These are phyloP conservation scores for Hanleya hanleyi DNA, from an alignment of 2,888 invertebrate species.

Conservation along the genomic window DNA sequence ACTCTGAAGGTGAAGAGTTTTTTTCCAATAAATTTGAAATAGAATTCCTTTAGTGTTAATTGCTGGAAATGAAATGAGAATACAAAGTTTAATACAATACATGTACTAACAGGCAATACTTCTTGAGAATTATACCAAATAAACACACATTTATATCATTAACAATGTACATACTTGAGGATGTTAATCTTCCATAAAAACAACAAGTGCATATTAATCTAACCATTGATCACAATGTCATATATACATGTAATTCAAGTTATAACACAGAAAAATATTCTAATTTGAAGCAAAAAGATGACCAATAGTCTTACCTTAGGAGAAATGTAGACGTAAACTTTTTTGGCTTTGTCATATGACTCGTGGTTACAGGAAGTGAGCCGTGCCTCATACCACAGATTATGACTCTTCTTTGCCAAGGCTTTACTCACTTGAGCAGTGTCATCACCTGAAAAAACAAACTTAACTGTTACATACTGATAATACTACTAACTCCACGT, in stretches of 20 bases:
- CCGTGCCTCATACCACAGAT: slow-evolving; percentile 87
- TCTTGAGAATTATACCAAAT: too few relatives aligned
- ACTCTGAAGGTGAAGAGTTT: slow-evolving; percentile 91
- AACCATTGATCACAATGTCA: neutral
- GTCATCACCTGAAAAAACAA: slow-evolving; percentile 79
- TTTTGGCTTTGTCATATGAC: slow-evolving; percentile 83
- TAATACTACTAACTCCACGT: too few relatives aligned
- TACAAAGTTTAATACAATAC: too few relatives aligned
- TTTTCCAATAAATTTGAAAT: slow-evolving; percentile 94
- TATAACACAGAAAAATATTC: neutral
- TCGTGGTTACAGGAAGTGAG: slow-evolving; percentile 80
- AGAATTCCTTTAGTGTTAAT: slow-evolving; percentile 93
- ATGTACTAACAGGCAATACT: too few relatives aligned
- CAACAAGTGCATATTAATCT: neutral
- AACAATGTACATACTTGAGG: too few relatives aligned
- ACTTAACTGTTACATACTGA: too few relatives aligned
- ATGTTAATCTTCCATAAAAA: too few relatives aligned
- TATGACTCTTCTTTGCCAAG: slow-evolving; percentile 88
- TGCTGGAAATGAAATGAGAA: too few relatives aligned
- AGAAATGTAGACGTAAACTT: slow-evolving; percentile 91
- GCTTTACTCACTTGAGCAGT: slow-evolving; percentile 90
- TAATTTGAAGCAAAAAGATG: too few relatives aligned
- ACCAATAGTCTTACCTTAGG: slow-evolving; percentile 78
- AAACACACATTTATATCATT: too few relatives aligned
- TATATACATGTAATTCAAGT: neutral